These are phyloP conservation scores for Pelecanus crispus DNA, from an alignment of 2,113 vertebrate species.

Conservation along the genomic window DNA sequence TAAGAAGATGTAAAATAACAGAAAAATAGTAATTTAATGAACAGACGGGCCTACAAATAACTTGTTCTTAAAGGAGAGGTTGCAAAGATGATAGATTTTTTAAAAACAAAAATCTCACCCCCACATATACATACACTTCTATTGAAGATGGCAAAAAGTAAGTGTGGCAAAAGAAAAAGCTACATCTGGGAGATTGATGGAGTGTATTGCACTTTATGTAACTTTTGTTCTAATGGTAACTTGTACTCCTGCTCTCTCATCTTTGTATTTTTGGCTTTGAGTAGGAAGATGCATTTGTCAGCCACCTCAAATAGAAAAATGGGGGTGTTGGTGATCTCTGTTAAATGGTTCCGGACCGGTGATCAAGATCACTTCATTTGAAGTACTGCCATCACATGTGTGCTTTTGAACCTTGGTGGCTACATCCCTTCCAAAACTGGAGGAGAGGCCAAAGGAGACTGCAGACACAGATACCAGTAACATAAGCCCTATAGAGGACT, in stretches of 20 bases:
- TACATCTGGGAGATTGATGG: not conserved
- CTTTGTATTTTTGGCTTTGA: slow-evolving; percentile 63
- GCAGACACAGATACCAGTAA: not conserved
- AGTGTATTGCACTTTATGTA: not conserved
- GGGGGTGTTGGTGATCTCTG: slow-evolving; percentile 48
- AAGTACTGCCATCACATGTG: slow-evolving; percentile 1
- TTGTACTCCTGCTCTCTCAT: slow-evolving; percentile 24
- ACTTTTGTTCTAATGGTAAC: not conserved
- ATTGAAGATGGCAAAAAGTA: not conserved
- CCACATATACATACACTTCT: not conserved
- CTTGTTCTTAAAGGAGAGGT: not conserved
- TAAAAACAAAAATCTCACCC: not conserved
- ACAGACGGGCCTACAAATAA: not conserved
- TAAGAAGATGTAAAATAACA: not conserved
- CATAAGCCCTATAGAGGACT: not conserved
- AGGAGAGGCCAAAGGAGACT: not conserved
- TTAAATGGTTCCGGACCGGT: slow-evolving; percentile 36
- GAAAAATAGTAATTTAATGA: not conserved
- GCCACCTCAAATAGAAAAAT: slow-evolving; percentile 63
- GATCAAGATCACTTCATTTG: not conserved
- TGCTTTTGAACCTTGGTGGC: not conserved
- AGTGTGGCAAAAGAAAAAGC: not conserved
- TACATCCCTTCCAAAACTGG: not conserved
- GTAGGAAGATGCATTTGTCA: slow-evolving; percentile 67
- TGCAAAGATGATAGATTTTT: rapidly evolving